Percentiles rank a stretch among this genome's conserved stretches.
phyloP scores from a whole-genome alignment of 2,888 invertebrate species.

The Drosophila ustulata region DNA sequence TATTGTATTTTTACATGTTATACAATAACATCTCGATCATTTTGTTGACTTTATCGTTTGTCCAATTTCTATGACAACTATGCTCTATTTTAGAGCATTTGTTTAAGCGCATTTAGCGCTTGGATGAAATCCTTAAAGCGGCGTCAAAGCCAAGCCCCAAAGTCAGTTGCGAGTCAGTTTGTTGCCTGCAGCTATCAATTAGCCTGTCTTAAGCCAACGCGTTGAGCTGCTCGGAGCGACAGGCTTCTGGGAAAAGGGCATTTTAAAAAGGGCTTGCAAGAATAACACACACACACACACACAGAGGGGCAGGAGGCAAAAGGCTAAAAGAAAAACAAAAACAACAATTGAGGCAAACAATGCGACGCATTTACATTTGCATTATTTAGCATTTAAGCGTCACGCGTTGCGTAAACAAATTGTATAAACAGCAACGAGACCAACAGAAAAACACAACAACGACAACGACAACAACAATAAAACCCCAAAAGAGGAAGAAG shows the following conservation, averaged over 20 bases:
- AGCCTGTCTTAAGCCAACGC: conserved; percentile 13
- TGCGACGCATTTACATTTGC: conserved; percentile 76
- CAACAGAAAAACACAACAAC: conserved; percentile 9
- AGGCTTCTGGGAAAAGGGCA: conserved; percentile 20
- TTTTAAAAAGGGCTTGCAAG: conserved; percentile 51
- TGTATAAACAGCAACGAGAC: conserved; percentile 64
- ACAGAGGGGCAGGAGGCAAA: conserved; percentile 13
- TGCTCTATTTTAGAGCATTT: neutral
- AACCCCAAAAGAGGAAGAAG: neutral
- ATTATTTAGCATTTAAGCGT: conserved; percentile 81
- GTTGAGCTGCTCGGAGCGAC: conserved; percentile 2
- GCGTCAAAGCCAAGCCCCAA: neutral
- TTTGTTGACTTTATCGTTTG: neutral
- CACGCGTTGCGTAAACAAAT: conserved; percentile 81
- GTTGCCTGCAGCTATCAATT: conserved; percentile 13
- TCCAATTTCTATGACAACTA: neutral
- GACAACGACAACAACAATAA: conserved; percentile 24
- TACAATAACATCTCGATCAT: too few relatives aligned
- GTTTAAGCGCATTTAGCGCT: neutral
- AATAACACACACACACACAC: conserved; percentile 10
- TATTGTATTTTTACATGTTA: too few relatives aligned
- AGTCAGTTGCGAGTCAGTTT: neutral
- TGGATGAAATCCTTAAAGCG: neutral
- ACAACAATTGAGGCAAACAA: conserved; percentile 52
- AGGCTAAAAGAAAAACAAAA: conserved; percentile 46